Base-by-base conservation (phyloP, 2,888 invertebrate species). In the Patella ulyssiponensis region DNA sequence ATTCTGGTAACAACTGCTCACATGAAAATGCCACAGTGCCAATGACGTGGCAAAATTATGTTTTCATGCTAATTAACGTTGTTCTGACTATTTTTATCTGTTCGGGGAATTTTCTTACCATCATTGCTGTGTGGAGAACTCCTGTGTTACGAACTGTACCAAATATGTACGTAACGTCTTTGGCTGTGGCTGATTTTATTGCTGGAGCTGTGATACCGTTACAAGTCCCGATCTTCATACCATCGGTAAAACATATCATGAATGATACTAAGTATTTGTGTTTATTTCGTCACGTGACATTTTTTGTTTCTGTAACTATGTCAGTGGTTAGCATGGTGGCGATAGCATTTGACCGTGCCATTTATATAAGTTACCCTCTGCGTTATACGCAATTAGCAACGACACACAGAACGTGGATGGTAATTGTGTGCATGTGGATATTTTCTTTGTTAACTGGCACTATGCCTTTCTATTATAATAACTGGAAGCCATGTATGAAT, bases 361-460 rank as follows among this genome's bases (percentile, higher is more conserved):
- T 80, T 9, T 80, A 77, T 73, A 80, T 82, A 44, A 69, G 71
- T 33, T 58, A 75, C 11, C 73, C 76, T 0, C 44, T 80, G 14
- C 71, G 70, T 17, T 81, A 81, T 71, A 54, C 44, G 1, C 52
- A 69, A 3, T 51, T 79, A 2, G 75, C 78, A 3, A 81, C 81
- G 9, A 73, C 71, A 53, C 14, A 51, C 1, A 73, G 76, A 52
- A 78, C 80, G 3, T n/a, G 58, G 23, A 11, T 71, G 3, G 20
- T 74, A 51, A 80, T 81, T 9, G 5, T 70, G 0, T 12, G 77
- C 11, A 51, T 72, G 14, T 80, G 81, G 81, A 15, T 74, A 4
- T 3, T 74, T 9, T 73, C 77, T 52, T 15, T 71, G 15, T n/a
- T 79, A 2, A 69, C 75, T 27, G 78, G 78, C 11, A 75, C 73